Evolutionary conservation across 2,113 vertebrate genomes (phyloP).

Genomic region (Podocnemis expansa): DNA sequence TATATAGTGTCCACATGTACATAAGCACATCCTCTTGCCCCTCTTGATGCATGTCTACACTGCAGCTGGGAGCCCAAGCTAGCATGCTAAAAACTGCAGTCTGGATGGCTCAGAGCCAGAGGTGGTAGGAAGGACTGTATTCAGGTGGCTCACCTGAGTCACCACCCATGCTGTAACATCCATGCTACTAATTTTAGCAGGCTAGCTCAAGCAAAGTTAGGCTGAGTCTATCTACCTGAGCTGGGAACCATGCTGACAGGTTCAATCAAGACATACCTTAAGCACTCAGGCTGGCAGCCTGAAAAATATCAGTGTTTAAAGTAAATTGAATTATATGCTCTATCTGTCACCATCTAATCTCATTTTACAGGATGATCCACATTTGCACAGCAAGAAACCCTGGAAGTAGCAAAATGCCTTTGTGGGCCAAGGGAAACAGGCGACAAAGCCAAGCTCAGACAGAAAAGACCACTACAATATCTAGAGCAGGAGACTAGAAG

Average conservation of each 20-base stretch:
- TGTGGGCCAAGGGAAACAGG: background rate
- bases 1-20: background rate
- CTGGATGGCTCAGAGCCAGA: too few species aligned
- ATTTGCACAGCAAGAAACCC: background rate
- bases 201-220: background rate
- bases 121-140: background rate
- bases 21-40: background rate
- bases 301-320: background rate
- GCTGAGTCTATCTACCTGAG: background rate
- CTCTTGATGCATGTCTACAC: background rate
- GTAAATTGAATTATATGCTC: background rate
- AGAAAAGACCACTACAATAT: background rate
- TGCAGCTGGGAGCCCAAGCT: background rate
- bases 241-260: background rate
- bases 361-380: background rate
- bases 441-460: background rate
- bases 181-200: background rate
- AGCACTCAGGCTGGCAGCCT: conserved; percentile 3
- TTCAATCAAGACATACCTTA: background rate
- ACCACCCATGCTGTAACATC: background rate
- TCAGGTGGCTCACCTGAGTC: background rate
- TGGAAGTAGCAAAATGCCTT: background rate
- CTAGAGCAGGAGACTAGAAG: background rate
- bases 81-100: background rate
- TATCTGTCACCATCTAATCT: background rate